Base-by-base conservation (phyloP, 2,888 invertebrate species). In the Plusia festucae region DNA sequence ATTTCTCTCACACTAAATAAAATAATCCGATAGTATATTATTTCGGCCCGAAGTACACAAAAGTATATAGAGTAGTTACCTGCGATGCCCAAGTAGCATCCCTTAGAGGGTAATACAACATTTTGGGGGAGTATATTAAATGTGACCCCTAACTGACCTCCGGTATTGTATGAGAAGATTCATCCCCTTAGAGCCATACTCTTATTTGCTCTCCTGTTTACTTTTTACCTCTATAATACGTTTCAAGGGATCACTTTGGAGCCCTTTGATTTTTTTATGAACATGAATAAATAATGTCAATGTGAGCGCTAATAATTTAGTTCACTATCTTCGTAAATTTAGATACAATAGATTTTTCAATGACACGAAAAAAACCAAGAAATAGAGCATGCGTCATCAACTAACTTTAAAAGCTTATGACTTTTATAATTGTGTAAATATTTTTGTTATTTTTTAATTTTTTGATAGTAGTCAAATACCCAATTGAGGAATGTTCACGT, bases 61-160 rank as follows among this genome's bases (percentile, higher is more conserved):
- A 62, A 59, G 49, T 68, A 65, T 68, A 68, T 67, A 58, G n/a
- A 52, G 62, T 78, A 73, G 70, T 78, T 82, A 85, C 83, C 81
- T 85, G 82, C 64, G 65, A 66, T 68, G 72, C 66, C 75, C 79
- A 79, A 78, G 80, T 67, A 81, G 79, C 65, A 81, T 82, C 75
- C 88, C 87, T 76, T 53, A 22, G 89, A 84, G 88, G 74, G 85
- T 84, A 81, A 88, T 87, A 85, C 82, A 84, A 85, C 84, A 85
- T 85, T 80, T 80, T 76, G 76, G 81, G 34, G 56, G 80, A 85
- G 84, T 85, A 84, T 84, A 87, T 88, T 86, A 87, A 83, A 82
- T 83, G 82, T 82, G 85, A 86, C 88, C 84, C 82, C 79, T 70
- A 71, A 76, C 82, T 88, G 85, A 86, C 87, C 88, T 73, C 76